Percentiles rank a stretch among this genome's conserved stretches.
Evolutionary conservation across 1,140 invertebrate genomes (phyloP).

Genomic region (Oryctes rhinoceros): DNA sequence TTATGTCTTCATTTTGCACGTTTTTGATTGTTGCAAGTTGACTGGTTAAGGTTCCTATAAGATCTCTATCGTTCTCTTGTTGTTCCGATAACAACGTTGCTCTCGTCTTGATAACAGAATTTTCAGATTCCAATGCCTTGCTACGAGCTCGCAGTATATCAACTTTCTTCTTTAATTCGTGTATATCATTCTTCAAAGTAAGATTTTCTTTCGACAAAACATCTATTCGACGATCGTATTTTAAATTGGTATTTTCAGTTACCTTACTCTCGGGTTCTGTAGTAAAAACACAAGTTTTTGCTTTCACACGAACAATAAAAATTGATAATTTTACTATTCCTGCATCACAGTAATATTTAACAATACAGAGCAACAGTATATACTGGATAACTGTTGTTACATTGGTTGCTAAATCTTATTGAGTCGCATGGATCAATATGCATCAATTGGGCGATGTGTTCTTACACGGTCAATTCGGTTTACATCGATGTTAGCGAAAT

Average conservation of each 20-base stretch:
- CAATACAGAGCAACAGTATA: too few species aligned
- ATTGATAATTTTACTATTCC: too few species aligned
- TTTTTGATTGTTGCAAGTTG: conserved; percentile 42
- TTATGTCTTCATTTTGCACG: conserved; percentile 43
- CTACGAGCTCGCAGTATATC: conserved; percentile 66
- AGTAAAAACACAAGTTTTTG: not conserved
- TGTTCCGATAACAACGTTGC: conserved; percentile 51
- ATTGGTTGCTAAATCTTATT: too few species aligned
- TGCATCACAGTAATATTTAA: too few species aligned
- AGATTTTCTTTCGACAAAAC: conserved; percentile 63
- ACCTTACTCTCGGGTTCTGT: not conserved
- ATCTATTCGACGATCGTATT: conserved; percentile 42
- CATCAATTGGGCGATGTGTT: too few species aligned
- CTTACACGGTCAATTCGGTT: too few species aligned
- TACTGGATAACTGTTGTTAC: too few species aligned
- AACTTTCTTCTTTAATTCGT: conserved; percentile 67
- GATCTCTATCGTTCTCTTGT: conserved; percentile 40
- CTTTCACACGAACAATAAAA: too few species aligned
- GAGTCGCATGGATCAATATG: too few species aligned
- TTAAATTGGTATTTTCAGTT: not conserved
- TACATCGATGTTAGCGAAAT: too few species aligned
- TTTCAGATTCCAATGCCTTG: conserved; percentile 67
- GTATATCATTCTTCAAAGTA: conserved; percentile 57
- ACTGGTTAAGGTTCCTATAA: conserved; percentile 67
- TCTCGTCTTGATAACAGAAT: conserved; percentile 58